Evolutionary conservation across 2,888 invertebrate species (phyloP).

Genomic region (Gymnoscelis rufifasciata): DNA sequence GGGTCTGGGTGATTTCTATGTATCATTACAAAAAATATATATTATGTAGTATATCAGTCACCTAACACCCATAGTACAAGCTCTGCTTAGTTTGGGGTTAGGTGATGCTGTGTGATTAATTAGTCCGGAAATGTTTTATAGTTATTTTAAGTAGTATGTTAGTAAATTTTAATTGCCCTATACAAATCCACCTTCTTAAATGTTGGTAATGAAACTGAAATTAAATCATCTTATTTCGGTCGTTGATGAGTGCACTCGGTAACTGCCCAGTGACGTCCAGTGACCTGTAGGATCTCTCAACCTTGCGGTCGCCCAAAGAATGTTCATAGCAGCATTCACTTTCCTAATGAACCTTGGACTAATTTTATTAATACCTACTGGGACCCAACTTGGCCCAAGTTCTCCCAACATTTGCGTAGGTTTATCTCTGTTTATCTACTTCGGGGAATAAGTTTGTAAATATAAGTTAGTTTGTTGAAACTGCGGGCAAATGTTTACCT

Average conservation of each 20-base stretch:
- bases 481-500: background rate
- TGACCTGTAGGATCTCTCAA: conserved; percentile 34
- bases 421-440: background rate
- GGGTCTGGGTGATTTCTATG: too few relatives aligned
- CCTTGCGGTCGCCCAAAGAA: conserved; percentile 37
- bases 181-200: too few relatives aligned
- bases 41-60: too few relatives aligned
- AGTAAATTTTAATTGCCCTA: too few relatives aligned
- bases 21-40: too few relatives aligned
- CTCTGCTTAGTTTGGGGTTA: too few relatives aligned
- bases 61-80: too few relatives aligned
- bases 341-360: conserved; percentile 25
- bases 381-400: conserved; percentile 11
- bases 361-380: conserved; percentile 24
- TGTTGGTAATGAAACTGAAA: too few relatives aligned
- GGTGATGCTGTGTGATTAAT: too few relatives aligned
- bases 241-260: conserved; percentile 1
- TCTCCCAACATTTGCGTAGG: conserved; percentile 5
- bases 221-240: too few relatives aligned
- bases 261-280: conserved; percentile 23
- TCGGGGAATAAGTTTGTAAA: background rate
- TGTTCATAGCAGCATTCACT: conserved; percentile 39
- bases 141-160: too few relatives aligned
- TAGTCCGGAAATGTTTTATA: too few relatives aligned
- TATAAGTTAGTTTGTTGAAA: background rate